These are phyloP conservation scores for Drosophila kokeensis DNA, from an alignment of 2,888 invertebrate genomes.

Conservation along the genomic window DNA sequence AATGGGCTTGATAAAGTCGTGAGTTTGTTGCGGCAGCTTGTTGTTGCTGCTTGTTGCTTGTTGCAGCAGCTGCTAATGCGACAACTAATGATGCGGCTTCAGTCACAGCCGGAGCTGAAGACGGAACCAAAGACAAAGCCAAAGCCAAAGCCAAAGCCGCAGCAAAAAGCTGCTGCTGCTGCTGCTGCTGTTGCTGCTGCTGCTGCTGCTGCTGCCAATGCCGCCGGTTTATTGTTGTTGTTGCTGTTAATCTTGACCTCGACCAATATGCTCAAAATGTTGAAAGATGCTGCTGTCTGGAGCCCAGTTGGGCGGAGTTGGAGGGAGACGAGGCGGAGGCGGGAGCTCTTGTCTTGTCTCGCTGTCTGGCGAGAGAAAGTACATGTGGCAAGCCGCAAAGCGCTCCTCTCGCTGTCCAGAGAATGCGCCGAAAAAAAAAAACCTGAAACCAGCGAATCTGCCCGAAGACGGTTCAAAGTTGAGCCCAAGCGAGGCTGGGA, in stretches of 20 bases:
- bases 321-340: constrained; percentile 1
- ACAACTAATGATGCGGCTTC: constrained; percentile 23
- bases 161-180: not conserved
- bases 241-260: constrained; percentile 72
- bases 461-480: constrained; percentile 61
- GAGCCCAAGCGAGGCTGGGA: constrained; percentile 46
- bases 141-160: constrained; percentile 19
- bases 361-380: constrained; percentile 69
- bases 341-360: too few species aligned
- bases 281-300: constrained; percentile 46
- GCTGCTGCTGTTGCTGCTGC: not conserved
- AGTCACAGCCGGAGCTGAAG: constrained; percentile 47
- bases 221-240: constrained; percentile 40
- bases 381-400: constrained; percentile 47
- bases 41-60: constrained; percentile 11
- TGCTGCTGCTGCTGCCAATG: constrained; percentile 19
- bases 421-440: constrained; percentile 38
- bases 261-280: constrained; percentile 68
- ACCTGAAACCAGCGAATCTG: constrained; percentile 46
- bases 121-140: constrained; percentile 39
- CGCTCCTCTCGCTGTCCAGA: constrained; percentile 30
- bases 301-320: constrained; percentile 8
- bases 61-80: constrained; percentile 30
- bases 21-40: constrained; percentile 26
- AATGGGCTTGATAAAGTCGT: constrained; percentile 41